phyloP scores from a whole-genome alignment of 2,113 vertebrate species.

The Anhinga anhinga region DNA sequence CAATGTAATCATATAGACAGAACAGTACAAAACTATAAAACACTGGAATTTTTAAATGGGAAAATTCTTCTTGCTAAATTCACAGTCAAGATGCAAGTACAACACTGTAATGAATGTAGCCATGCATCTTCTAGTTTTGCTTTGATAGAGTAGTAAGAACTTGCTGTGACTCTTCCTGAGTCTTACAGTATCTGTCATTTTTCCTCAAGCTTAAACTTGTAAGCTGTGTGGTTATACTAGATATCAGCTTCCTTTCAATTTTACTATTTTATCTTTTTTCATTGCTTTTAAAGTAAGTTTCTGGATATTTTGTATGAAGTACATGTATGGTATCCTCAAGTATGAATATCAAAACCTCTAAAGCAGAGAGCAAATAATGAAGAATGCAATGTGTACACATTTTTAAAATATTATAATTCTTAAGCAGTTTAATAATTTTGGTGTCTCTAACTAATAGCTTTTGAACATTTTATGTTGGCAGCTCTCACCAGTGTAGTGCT shows the following conservation, averaged over 20 bases:
- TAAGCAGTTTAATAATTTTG: neutral
- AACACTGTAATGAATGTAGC: rapidly evolving
- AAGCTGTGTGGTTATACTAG: neutral
- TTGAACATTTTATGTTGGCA: neutral
- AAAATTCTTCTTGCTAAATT: neutral
- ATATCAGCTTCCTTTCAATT: neutral
- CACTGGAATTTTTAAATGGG: neutral
- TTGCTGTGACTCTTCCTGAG: neutral
- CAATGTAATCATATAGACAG: neutral
- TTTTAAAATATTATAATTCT: neutral
- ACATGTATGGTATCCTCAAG: neutral
- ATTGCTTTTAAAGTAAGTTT: neutral
- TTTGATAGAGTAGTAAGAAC: neutral
- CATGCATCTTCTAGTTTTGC: neutral
- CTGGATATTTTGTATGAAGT: neutral
- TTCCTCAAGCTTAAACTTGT: neutral
- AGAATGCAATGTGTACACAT: neutral
- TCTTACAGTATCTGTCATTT: neutral
- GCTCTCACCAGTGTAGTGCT: neutral
- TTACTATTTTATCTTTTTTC: neutral
- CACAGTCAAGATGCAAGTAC: neutral
- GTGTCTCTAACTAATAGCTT: neutral
- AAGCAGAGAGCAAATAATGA: neutral
- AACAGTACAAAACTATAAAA: neutral
- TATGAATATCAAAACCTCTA: neutral